Conservation (phyloP, 2,797 vertebrate species). For the Pipistrellus pipistrellus region DNA sequence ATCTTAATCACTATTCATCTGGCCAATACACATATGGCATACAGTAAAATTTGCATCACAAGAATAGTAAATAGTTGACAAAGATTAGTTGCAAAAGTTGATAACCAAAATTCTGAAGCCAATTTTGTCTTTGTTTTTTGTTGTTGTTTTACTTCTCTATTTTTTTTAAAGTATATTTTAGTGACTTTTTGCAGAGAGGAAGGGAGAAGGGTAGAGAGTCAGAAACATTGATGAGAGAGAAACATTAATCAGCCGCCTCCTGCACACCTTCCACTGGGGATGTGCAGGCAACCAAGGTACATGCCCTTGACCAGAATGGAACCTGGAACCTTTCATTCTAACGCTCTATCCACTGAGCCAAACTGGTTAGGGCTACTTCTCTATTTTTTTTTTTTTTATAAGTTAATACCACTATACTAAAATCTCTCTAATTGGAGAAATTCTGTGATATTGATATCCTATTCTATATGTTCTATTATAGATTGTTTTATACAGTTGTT, state of each 20-base stretch:
- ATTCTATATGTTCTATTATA: background rate
- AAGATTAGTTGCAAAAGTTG: background rate
- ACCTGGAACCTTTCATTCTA: too few relatives aligned
- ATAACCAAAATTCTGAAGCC: background rate
- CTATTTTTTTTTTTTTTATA: background rate
- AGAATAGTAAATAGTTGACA: background rate
- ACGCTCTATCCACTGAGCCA: too few relatives aligned
- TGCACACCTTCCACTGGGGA: too few relatives aligned
- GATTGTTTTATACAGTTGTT: background rate
- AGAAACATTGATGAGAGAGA: too few relatives aligned
- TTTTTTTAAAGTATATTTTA: background rate
- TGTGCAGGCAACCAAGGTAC: too few relatives aligned
- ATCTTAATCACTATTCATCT: slow-evolving; percentile 67
- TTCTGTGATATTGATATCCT: background rate
- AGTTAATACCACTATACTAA: background rate
- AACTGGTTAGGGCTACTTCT: too few relatives aligned
- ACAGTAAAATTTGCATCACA: background rate
- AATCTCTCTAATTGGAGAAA: background rate
- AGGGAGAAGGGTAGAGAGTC: too few relatives aligned
- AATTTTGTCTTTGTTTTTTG: background rate
- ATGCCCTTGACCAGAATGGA: too few relatives aligned
- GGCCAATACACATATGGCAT: background rate
- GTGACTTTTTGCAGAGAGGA: too few relatives aligned
- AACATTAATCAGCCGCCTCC: too few relatives aligned
- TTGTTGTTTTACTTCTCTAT: background rate